Evolutionary conservation across 1,140 invertebrate species (phyloP).

Genomic region (Aphaenogaster floridana): DNA sequence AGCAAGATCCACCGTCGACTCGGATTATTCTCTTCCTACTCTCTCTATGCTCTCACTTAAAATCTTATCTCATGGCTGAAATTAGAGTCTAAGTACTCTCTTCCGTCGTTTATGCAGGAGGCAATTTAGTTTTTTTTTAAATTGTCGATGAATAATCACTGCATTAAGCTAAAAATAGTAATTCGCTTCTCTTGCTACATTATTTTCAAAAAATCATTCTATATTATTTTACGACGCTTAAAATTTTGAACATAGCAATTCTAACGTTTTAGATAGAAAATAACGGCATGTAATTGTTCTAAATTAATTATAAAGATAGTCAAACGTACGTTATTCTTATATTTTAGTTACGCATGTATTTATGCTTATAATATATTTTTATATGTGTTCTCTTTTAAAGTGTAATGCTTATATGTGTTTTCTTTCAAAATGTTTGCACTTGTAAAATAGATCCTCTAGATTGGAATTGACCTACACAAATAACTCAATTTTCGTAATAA

Average conservation of each 20-base stretch:
- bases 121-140: slow-evolving; percentile 12
- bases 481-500: neutral
- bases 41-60: slow-evolving; percentile 20
- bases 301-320: neutral
- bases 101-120: neutral
- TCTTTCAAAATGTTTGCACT: neutral
- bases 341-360: neutral
- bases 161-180: neutral
- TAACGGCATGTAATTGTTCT: neutral
- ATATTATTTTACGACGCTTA: neutral
- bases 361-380: neutral
- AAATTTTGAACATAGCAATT: neutral
- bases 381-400: neutral
- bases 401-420: neutral
- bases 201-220: neutral
- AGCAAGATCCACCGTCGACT: slow-evolving; percentile 7
- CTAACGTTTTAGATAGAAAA: neutral
- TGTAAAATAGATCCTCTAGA: neutral
- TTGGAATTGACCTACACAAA: neutral
- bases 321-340: neutral
- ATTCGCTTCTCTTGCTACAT: neutral
- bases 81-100: slow-evolving; percentile 25
- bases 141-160: neutral
- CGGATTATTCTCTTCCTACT: slow-evolving; percentile 41
- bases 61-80: slow-evolving; percentile 42